Percentiles rank a stretch among this genome's conserved stretches.
Evolutionary conservation across 2,888 invertebrate species (phyloP).

Genomic region (Allophyes oxyacanthae): DNA sequence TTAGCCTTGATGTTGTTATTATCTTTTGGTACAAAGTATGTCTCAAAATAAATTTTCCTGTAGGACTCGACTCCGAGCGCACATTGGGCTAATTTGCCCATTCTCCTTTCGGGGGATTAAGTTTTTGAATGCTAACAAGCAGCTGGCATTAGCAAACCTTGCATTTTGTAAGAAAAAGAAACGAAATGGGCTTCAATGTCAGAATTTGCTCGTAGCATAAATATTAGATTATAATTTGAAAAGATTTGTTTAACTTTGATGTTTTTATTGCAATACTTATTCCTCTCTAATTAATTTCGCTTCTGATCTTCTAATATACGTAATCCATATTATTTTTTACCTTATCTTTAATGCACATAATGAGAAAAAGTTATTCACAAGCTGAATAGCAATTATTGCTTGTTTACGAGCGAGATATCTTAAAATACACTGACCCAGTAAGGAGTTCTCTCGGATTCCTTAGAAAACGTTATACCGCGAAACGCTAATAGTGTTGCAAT

Average conservation of each 20-base stretch:
- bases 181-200: constrained; percentile 4
- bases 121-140: constrained; percentile 21
- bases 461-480: constrained; percentile 19
- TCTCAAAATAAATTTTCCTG: too few relatives aligned
- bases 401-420: constrained; percentile 27
- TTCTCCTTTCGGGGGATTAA: constrained; percentile 22
- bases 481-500: constrained; percentile 34
- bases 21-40: too few relatives aligned
- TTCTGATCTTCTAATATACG: neutral
- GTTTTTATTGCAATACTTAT: too few relatives aligned
- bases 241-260: too few relatives aligned
- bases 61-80: too few relatives aligned
- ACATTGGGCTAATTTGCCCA: too few relatives aligned
- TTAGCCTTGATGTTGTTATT: too few relatives aligned
- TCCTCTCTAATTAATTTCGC: too few relatives aligned
- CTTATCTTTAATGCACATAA: constrained; percentile 12
- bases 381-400: constrained; percentile 16
- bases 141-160: constrained; percentile 32
- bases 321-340: constrained; percentile 1
- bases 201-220: neutral
- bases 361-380: constrained; percentile 18
- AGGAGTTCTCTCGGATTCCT: constrained; percentile 31
- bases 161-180: constrained; percentile 8
- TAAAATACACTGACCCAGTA: constrained; percentile 43
- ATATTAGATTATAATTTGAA: neutral